Evolutionary conservation across 1,140 invertebrate species (phyloP).

Genomic region (Drosophila tani): DNA sequence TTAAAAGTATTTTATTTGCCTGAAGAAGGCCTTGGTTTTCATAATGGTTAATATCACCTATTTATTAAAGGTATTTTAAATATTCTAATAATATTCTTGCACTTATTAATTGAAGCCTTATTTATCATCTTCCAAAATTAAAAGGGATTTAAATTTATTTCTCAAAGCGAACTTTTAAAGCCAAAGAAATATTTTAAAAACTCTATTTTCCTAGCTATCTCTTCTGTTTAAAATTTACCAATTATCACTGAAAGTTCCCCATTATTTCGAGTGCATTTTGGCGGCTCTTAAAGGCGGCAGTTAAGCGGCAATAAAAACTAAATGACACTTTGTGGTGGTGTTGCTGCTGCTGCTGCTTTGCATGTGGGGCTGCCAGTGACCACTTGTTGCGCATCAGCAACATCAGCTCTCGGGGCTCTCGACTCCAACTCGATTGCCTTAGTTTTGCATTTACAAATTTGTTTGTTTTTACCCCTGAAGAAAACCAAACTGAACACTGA

Average conservation of each 20-base stretch:
- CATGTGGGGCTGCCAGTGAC: slow-evolving; percentile 14
- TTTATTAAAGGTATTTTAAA: too few relatives aligned
- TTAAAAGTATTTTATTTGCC: slow-evolving; percentile 11
- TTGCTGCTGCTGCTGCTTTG: slow-evolving; percentile 6
- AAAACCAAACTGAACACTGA: not conserved
- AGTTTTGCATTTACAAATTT: slow-evolving; percentile 33
- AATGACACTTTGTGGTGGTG: slow-evolving; percentile 29
- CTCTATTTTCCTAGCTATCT: not conserved
- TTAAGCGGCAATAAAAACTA: slow-evolving; percentile 33
- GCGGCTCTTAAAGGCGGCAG: not conserved
- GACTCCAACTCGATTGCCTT: not conserved
- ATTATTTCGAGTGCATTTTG: slow-evolving; percentile 43
- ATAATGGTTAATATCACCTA: too few relatives aligned
- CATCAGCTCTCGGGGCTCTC: not conserved
- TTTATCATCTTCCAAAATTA: too few relatives aligned
- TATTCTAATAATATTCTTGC: too few relatives aligned
- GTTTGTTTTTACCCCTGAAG: not conserved
- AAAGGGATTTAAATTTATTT: too few relatives aligned
- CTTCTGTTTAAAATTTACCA: too few relatives aligned
- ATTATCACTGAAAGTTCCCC: too few relatives aligned
- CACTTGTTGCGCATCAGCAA: slow-evolving; percentile 34
- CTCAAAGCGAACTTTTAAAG: too few relatives aligned
- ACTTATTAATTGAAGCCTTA: too few relatives aligned
- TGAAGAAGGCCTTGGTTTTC: slow-evolving; percentile 27
- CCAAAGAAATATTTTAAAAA: not conserved